Conservation (phyloP, 1,140 invertebrate genomes). For the Aphis craccivora region DNA sequence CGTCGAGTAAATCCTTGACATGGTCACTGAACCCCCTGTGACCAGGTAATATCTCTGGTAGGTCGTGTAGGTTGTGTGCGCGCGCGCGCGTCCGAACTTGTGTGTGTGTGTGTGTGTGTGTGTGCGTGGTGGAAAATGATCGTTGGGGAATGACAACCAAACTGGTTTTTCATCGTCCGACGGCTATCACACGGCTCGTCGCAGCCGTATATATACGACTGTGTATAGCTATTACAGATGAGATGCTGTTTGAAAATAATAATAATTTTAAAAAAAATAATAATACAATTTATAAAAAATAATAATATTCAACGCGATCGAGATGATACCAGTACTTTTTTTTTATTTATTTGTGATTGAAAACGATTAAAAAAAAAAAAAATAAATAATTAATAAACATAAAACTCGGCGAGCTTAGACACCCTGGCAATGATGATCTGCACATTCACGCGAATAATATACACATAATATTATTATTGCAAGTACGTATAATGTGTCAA, state of each 20-base stretch:
- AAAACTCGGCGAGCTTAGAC: background rate
- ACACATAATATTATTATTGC: background rate
- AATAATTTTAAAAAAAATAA: slow-evolving; percentile 37
- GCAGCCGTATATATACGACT: background rate
- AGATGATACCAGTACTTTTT: background rate
- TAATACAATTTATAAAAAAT: background rate
- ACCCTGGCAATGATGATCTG: background rate
- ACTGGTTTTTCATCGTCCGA: slow-evolving; percentile 53
- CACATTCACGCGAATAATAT: background rate
- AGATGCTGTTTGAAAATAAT: slow-evolving; percentile 42
- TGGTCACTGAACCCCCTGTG: slow-evolving; percentile 57
- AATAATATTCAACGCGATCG: background rate
- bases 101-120: slow-evolving; percentile 6
- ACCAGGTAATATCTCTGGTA: slow-evolving; percentile 56
- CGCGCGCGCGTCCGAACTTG: background rate
- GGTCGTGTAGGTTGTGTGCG: slow-evolving; percentile 35
- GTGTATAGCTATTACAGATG: background rate
- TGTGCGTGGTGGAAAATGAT: slow-evolving; percentile 44
- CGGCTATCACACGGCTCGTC: background rate
- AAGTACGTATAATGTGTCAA: background rate
- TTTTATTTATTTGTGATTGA: background rate
- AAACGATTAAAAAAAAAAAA: background rate
- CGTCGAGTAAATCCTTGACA: slow-evolving; percentile 55
- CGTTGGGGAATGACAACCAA: slow-evolving; percentile 58
- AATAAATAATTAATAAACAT: background rate